phyloP scores from a whole-genome alignment of 30 jellyfish, hydroid and myxozoan genomes.

The Pelagia noctiluca region DNA sequence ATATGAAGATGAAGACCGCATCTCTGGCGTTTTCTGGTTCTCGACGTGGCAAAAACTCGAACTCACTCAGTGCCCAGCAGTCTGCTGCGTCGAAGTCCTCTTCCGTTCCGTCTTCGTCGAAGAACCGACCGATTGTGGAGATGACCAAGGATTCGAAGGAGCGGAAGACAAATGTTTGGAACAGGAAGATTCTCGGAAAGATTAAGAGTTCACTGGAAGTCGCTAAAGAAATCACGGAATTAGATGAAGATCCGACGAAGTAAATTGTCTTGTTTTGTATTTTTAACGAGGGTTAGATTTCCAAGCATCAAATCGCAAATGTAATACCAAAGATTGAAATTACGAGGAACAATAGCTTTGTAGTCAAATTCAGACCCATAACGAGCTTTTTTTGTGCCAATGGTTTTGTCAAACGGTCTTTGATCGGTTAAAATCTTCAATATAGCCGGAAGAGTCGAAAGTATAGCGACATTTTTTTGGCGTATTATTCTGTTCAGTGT shows the following conservation, averaged over 20 bases:
- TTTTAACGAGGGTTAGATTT: neutral
- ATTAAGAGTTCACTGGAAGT: neutral
- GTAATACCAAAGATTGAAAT: neutral
- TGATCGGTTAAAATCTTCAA: no score
- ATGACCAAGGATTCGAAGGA: constrained; percentile 37
- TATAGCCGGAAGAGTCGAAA: no score
- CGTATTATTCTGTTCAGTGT: no score
- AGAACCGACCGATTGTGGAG: constrained; percentile 13
- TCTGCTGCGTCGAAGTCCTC: constrained; percentile 22
- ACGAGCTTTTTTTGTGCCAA: no score
- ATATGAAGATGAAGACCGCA: constrained; percentile 78
- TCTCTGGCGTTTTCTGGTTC: constrained; percentile 59
- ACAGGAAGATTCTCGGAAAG: constrained; percentile 52
- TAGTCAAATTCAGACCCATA: neutral
- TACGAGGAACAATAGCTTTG: neutral
- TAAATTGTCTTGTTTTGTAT: neutral
- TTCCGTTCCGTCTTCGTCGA: constrained; percentile 8
- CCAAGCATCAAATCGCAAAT: neutral
- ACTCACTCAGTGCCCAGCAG: constrained; percentile 30
- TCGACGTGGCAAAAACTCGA: constrained; percentile 41
- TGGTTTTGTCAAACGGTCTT: no score
- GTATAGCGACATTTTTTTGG: no score
- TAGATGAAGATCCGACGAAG: neutral
- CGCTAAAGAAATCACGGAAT: neutral
- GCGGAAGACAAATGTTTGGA: constrained; percentile 57